These are phyloP conservation scores for Caenorhabditis sulstoni DNA, from an alignment of 2,888 invertebrate genomes.

Conservation along the genomic window DNA sequence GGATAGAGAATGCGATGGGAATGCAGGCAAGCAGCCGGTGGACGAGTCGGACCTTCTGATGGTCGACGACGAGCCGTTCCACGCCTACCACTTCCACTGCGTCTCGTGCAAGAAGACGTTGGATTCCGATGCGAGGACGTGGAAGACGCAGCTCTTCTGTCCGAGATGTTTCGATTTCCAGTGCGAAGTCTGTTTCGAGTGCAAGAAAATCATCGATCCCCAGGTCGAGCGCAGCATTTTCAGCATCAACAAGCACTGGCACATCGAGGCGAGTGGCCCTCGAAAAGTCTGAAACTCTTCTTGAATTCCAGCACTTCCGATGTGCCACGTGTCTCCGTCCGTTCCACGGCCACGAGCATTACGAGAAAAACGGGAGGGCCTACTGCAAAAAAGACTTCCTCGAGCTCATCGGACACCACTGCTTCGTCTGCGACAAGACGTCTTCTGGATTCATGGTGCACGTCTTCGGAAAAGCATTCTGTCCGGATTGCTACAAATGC, in stretches of 20 bases:
- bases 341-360: slow-evolving; percentile 93
- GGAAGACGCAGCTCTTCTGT: slow-evolving; percentile 56
- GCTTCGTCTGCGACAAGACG: slow-evolving; percentile 60
- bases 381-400: slow-evolving; percentile 93
- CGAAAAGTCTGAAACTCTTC: neutral
- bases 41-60: slow-evolving; percentile 58
- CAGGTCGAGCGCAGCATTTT: slow-evolving; percentile 60
- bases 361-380: slow-evolving; percentile 84
- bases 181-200: slow-evolving; percentile 64
- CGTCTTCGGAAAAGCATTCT: slow-evolving; percentile 67
- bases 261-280: slow-evolving; percentile 53
- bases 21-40: slow-evolving; percentile 62
- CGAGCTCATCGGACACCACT: slow-evolving; percentile 66
- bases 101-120: slow-evolving; percentile 57
- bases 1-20: too few species aligned
- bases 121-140: slow-evolving; percentile 43
- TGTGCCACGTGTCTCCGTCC: slow-evolving; percentile 96
- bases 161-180: slow-evolving; percentile 62
- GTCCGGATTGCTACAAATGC: slow-evolving; percentile 63
- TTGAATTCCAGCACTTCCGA: slow-evolving; percentile 88
- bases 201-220: slow-evolving; percentile 63
- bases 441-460: slow-evolving; percentile 58
- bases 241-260: slow-evolving; percentile 64
- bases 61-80: slow-evolving; percentile 53
- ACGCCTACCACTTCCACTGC: slow-evolving; percentile 70